Evolutionary conservation across 2,888 invertebrate genomes (phyloP), one percentile per base, ranked within the genome.

Genomic region (Poecilobothrus nobilitatus): DNA sequence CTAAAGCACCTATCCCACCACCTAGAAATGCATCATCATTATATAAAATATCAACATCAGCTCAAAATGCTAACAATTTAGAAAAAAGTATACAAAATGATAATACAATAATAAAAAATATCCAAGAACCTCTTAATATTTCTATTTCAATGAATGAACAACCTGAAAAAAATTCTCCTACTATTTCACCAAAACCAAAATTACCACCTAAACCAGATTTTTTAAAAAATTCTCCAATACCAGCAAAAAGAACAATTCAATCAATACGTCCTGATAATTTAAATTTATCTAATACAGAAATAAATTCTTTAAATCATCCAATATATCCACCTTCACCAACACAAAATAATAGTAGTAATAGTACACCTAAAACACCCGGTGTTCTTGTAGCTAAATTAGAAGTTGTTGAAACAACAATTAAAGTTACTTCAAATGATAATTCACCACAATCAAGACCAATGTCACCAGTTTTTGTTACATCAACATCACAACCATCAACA

Each of bases 331-430:
- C 20, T 1, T 33, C 68, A 33, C 66, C 66, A 22, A 68, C 70
- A 8, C 69, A 70, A 22, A 72, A 70, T 37, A 71, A 71, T 63
- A 41, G 67, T 5, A 66, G 73, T 5, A 69, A 70, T 15, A 75
- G 76, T 4, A 33, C 27, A 15, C 63, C 22, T 27, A 63, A 63
- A 27, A 63, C 22, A 27, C 69, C 71, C 53, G 76, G 76, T 61
- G 73, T 78, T 53, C 71, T 80, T 12, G 76, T 80, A 66, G 80
- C 78, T 0, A 78, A 79, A 22, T 74, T 78, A n/a, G 78, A 79
- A 68, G 73, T 81, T 22, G 78, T 80, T 44, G 79, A 80, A 69
- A 80, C 80, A 1, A 78, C 79, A 74, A 78, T 80, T 7, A 79
- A 80, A 73, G 78, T 80, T 2, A 79, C 78, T 65, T 77, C 78